Conservation (phyloP, 2,797 vertebrate genomes). For the Thripadectes ignobilis region DNA sequence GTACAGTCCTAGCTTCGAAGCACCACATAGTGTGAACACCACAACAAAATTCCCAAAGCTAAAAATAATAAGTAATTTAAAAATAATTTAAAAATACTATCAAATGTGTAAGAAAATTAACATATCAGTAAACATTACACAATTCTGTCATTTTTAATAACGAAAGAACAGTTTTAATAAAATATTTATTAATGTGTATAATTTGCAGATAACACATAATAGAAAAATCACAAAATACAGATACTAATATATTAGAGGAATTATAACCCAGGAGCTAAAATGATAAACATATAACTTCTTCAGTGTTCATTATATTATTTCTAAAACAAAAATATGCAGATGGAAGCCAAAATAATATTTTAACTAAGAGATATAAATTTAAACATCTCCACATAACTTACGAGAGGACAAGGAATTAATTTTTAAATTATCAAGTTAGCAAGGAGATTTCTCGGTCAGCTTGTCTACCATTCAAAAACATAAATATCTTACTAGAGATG, state of each 20-base stretch:
- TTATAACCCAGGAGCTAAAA: background rate
- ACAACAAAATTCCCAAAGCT: background rate
- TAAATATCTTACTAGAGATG: background rate
- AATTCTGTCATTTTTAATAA: background rate
- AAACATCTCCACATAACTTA: background rate
- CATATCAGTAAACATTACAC: background rate
- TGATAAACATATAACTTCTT: background rate
- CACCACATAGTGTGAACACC: accelerated
- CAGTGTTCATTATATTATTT: background rate
- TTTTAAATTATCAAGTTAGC: background rate
- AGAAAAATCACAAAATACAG: background rate
- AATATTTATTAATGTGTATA: background rate
- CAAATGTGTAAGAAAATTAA: background rate
- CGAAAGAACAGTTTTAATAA: background rate
- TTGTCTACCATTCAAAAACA: background rate
- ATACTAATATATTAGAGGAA: background rate
- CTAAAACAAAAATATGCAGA: background rate
- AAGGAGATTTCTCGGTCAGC: background rate
- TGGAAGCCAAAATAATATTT: background rate
- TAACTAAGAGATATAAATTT: background rate
- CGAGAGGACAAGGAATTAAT: background rate
- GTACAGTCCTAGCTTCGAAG: background rate
- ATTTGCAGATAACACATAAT: background rate
- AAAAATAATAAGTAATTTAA: background rate
- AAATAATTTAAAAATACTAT: accelerated